A percentile compares a stretch with the other conserved stretches of the same genome.
Conservation (phyloP, 2,113 vertebrate species). For the Corynorhinus townsendii region DNA sequence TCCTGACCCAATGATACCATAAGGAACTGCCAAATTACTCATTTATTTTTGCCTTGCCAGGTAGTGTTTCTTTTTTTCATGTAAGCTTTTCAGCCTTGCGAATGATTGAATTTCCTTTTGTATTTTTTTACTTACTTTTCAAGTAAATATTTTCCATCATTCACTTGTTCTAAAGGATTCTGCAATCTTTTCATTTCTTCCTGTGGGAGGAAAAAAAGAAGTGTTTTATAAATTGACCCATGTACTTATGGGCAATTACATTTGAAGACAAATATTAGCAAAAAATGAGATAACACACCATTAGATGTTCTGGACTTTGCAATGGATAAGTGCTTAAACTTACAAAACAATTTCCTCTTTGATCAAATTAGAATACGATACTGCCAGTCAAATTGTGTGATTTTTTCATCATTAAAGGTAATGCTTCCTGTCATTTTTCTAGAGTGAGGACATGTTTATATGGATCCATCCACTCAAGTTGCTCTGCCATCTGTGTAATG, state of each 20-base stretch:
- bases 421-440: background rate
- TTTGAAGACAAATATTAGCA: background rate
- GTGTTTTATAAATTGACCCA: background rate
- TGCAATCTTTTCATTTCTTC: conserved; percentile 90
- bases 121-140: conserved; percentile 85
- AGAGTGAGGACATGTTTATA: background rate
- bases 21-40: background rate
- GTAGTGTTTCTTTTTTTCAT: background rate
- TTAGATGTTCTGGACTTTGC: background rate
- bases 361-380: background rate
- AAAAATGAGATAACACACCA: background rate
- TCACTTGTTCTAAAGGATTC: conserved; percentile 83
- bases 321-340: background rate
- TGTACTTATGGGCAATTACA: background rate
- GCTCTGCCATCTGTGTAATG: background rate
- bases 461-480: background rate
- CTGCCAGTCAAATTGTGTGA: background rate
- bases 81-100: background rate
- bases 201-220: conserved; percentile 75
- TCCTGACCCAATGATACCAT: background rate
- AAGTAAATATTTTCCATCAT: conserved; percentile 84
- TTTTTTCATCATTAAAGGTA: background rate
- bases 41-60: background rate
- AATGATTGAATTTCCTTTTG: background rate
- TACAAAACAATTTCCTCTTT: background rate